Evolutionary conservation across 2,888 invertebrate genomes (phyloP).

Genomic region (Ligdia adustata): DNA sequence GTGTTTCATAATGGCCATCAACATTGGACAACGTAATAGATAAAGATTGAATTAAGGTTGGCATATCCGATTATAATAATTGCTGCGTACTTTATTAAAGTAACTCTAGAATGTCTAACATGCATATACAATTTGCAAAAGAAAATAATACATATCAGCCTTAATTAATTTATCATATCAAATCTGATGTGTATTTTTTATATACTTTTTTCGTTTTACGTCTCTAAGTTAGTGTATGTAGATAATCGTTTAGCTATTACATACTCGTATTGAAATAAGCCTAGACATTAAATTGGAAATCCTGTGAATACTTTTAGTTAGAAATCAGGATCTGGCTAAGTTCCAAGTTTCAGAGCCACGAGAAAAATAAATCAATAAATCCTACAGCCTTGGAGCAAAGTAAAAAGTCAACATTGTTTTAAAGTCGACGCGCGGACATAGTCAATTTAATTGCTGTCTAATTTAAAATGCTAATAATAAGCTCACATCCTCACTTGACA

Average conservation of each 20-base stretch:
- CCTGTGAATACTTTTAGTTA: conserved; percentile 21
- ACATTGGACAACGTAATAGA: background rate
- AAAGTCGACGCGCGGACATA: conserved; percentile 13
- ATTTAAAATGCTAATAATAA: conserved; percentile 22
- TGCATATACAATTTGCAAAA: too few relatives aligned
- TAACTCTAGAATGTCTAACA: too few relatives aligned
- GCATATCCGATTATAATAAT: too few relatives aligned
- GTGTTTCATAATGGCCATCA: conserved; percentile 7
- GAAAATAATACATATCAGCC: too few relatives aligned
- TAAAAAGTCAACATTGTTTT: conserved; percentile 17
- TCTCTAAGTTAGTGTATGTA: too few relatives aligned
- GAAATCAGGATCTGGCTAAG: conserved; percentile 33
- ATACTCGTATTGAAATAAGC: too few relatives aligned
- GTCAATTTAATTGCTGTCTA: conserved; percentile 20
- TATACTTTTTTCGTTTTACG: too few relatives aligned
- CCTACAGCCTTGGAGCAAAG: conserved; percentile 7
- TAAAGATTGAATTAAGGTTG: background rate
- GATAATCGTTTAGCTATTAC: too few relatives aligned
- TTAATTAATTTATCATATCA: too few relatives aligned
- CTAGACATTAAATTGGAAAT: too few relatives aligned
- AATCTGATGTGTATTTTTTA: too few relatives aligned
- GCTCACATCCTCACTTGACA: conserved; percentile 22
- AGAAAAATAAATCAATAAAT: conserved; percentile 31
- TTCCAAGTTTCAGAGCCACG: conserved; percentile 25
- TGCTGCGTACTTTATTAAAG: too few relatives aligned